phyloP scores from a whole-genome alignment of 2,888 invertebrate species.

The Dicroscelio sp. region DNA sequence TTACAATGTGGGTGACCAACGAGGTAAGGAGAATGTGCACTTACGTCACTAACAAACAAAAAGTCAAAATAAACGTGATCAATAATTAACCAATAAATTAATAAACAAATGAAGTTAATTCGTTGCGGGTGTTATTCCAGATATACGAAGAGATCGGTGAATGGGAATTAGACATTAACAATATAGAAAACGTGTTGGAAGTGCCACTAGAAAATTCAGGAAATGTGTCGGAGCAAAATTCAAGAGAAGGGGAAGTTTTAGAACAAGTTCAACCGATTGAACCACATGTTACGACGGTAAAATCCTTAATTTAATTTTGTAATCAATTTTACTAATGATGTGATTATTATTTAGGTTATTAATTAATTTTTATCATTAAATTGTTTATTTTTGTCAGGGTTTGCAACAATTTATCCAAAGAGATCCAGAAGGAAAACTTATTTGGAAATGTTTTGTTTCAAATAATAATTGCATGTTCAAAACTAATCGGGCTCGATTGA shows the following conservation, averaged over 20 bases:
- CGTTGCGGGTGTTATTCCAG: not conserved
- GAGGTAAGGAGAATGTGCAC: not conserved
- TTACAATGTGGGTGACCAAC: not conserved
- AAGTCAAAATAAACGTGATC: not conserved
- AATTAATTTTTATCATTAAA: not conserved
- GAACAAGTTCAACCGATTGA: not conserved
- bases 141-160: not conserved
- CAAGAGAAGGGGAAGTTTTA: no score
- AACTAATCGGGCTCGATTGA: conserved; percentile 14
- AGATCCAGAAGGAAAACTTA: conserved; percentile 9
- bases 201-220: not conserved
- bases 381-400: conserved; percentile 12
- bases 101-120: not conserved
- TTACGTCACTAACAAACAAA: not conserved
- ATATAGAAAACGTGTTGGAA: not conserved
- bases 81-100: not conserved
- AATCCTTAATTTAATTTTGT: not conserved
- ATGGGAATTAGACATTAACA: not conserved
- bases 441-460: conserved; percentile 7
- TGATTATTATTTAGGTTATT: not conserved
- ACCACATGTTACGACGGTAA: not conserved
- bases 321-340: not conserved
- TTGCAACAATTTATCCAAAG: conserved; percentile 20
- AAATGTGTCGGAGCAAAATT: not conserved
- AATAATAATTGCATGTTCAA: conserved; percentile 33